Conservation (phyloP, 2,888 invertebrate genomes). For the Bimastos eiseni region DNA sequence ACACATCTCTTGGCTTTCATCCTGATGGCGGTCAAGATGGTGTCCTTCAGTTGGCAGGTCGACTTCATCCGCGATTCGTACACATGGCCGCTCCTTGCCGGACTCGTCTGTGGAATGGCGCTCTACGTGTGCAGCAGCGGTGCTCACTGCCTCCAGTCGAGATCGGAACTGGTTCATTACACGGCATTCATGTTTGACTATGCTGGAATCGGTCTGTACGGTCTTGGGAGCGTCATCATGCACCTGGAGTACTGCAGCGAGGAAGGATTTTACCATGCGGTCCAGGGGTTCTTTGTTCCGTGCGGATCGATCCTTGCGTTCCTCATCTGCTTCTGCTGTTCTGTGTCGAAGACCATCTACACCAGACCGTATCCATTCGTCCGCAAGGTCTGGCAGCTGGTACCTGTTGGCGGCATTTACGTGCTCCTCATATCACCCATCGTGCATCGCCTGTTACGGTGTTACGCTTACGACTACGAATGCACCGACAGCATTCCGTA, state of each 20-base stretch:
- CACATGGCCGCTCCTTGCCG: constrained; percentile 57
- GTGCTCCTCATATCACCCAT: constrained; percentile 57
- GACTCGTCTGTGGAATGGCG: constrained; percentile 50
- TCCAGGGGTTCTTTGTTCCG: constrained; percentile 49
- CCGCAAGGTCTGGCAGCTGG: constrained; percentile 58
- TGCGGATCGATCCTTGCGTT: constrained; percentile 54
- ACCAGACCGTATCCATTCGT: constrained; percentile 58
- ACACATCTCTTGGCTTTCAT: constrained; percentile 55
- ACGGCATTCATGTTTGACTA: constrained; percentile 61
- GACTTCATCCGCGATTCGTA: constrained; percentile 54
- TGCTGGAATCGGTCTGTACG: constrained; percentile 60
- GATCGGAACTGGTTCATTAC: constrained; percentile 58
- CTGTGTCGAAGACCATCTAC: constrained; percentile 55
- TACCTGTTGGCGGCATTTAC: constrained; percentile 55
- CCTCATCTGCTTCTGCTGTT: constrained; percentile 53
- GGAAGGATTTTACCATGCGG: constrained; percentile 48
- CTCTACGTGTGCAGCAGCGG: constrained; percentile 55
- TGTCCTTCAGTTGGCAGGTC: constrained; percentile 50
- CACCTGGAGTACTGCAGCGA: constrained; percentile 58
- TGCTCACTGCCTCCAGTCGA: constrained; percentile 58
- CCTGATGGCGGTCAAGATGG: constrained; percentile 45
- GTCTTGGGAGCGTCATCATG: constrained; percentile 59
- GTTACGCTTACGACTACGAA: constrained; percentile 43
- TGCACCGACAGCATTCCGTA: constrained; percentile 53
- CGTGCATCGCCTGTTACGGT: constrained; percentile 51